Conservation (phyloP, 2,797 vertebrate species). For the Acipenser transmontanus region DNA sequence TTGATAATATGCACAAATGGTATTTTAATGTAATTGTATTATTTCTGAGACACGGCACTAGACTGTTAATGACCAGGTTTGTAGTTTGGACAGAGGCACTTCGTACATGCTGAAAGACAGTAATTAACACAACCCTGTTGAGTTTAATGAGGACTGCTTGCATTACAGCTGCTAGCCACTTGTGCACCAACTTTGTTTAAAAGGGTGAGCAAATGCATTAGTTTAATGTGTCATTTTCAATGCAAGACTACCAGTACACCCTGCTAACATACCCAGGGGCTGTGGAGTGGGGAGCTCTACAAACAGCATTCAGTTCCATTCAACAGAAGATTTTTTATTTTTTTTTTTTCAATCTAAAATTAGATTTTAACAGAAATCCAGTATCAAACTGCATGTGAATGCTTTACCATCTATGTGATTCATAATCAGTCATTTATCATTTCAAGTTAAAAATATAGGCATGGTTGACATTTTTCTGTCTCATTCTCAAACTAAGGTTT, state of each 20-base stretch:
- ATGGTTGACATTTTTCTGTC: too few relatives aligned
- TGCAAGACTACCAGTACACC: not conserved
- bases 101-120: constrained; percentile 8
- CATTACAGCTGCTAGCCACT: constrained; percentile 6
- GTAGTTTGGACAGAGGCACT: not conserved
- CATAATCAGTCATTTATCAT: constrained; percentile 1
- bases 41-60: not conserved
- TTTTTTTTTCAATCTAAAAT: not conserved
- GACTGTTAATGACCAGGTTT: not conserved
- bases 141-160: constrained; percentile 9
- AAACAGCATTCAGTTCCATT: too few relatives aligned
- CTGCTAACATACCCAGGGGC: not conserved
- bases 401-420: too few relatives aligned
- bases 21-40: constrained; percentile 4
- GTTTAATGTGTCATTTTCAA: constrained; percentile 7
- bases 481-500: too few relatives aligned
- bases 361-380: not conserved
- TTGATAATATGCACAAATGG: constrained; percentile 6
- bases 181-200: constrained; percentile 7
- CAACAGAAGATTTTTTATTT: too few relatives aligned
- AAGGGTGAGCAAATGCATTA: constrained; percentile 9
- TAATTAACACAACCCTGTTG: constrained; percentile 7
- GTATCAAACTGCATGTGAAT: not conserved
- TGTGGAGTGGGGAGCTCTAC: too few relatives aligned
- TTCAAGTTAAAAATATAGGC: too few relatives aligned